A percentile compares a stretch with the other conserved stretches of the same genome.
phyloP scores from a whole-genome alignment of 2,113 vertebrate species.

The Clarias macrocephalus region DNA sequence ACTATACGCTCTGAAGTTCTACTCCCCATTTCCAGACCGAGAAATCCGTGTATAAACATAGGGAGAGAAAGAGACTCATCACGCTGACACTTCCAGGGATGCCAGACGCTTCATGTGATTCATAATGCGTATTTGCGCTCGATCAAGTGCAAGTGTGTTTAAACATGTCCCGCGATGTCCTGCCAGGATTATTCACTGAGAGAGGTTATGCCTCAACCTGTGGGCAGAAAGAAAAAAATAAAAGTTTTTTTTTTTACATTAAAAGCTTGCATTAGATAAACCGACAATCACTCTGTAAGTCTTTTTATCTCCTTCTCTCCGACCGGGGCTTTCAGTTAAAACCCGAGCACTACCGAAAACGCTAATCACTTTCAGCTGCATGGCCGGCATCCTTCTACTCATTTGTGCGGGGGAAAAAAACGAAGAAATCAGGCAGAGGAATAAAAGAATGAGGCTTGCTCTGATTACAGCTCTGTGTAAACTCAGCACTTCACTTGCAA shows the following conservation, averaged over 20 bases:
- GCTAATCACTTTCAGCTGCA: constrained; percentile 76
- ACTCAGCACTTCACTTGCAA: constrained; percentile 60
- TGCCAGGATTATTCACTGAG: constrained; percentile 25
- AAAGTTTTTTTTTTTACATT: neutral
- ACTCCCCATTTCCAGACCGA: neutral
- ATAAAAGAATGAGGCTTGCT: constrained; percentile 55
- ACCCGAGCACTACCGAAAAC: constrained; percentile 58
- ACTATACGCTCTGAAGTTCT: neutral
- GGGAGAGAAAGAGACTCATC: neutral
- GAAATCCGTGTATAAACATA: constrained; percentile 2
- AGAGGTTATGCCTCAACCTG: constrained; percentile 2
- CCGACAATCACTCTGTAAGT: neutral
- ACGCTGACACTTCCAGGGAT: constrained; percentile 18
- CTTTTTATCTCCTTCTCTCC: constrained; percentile 38
- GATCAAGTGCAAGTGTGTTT: constrained; percentile 10
- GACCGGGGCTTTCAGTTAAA: constrained; percentile 59
- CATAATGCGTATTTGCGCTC: constrained; percentile 20
- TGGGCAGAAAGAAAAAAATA: neutral
- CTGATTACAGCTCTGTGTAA: constrained; percentile 75
- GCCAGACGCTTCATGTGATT: constrained; percentile 17
- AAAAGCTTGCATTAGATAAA: neutral
- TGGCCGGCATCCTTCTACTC: constrained; percentile 64
- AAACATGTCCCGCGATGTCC: constrained; percentile 15
- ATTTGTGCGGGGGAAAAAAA: constrained; percentile 62
- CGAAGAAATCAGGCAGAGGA: constrained; percentile 67